Evolutionary conservation across 2,113 vertebrate species (phyloP), one percentile per base, ranked within the genome.

Genomic region (Clarias macrocephalus): DNA sequence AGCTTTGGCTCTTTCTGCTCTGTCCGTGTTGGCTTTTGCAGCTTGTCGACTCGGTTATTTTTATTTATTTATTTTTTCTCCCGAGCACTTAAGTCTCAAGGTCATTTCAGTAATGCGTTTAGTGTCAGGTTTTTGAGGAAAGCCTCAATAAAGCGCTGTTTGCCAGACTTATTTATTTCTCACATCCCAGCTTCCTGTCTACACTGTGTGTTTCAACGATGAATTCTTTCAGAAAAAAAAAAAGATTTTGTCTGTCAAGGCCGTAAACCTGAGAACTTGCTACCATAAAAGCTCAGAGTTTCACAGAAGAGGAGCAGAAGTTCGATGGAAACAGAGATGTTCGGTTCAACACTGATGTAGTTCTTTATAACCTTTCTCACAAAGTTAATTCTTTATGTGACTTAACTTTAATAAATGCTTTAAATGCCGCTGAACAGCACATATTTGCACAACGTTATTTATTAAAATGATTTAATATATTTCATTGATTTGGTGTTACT

Each of bases 41-140:
- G 73, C 7, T 66, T 54, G n/a, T 84, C 7, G 28, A 25, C 48
- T 15, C 16, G 56, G 12, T 30, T 66, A 42, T n/a, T 60, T 1
- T 33, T 81, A 5, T 15, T 25, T 48, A 48, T 48, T 48, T 48
- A 7, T 76, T 48, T n/a, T 42, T 25, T 9, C 33, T 18, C n/a
- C 5, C n/a, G 0, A 65, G 84, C 59, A 12, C 73, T 66, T 10
- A 72, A 70, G 75, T 62, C 72, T 73, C 37, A 65, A 66, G 84
- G 73, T 79, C 48, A 25, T 66, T 85, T 65, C 37, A 1, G 84
- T 54, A 62, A 63, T 63, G 84, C 19, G n/a, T 79, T 76, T 33
- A 63, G 59, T 57, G 52, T 84, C 83, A 73, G 68, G 19, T 73
- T 54, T 79, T n/a, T 79, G 25, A 79, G n/a, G 75, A 79, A 79